Percentiles rank a stretch among this genome's conserved stretches.
Evolutionary conservation across 2,888 invertebrate genomes (phyloP).

Genomic region (Eurytoma californica): DNA sequence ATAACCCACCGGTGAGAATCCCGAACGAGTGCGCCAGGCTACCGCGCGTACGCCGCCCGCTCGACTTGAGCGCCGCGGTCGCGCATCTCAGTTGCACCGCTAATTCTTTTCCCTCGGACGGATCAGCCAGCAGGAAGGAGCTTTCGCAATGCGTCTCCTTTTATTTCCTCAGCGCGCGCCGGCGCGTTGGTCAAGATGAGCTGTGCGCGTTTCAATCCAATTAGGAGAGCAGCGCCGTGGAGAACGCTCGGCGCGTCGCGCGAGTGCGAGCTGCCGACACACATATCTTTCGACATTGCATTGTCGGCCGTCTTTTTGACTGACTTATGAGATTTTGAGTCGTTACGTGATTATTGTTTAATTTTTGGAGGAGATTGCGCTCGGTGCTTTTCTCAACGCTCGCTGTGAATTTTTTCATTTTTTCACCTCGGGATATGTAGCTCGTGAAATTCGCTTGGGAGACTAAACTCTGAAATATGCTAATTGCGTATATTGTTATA

Average conservation of each 20-base stretch:
- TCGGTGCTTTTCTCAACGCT: too few species aligned
- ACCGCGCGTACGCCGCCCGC: slow-evolving; percentile 22
- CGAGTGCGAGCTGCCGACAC: neutral
- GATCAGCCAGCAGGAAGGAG: slow-evolving; percentile 18
- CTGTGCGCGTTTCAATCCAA: slow-evolving; percentile 22
- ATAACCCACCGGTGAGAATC: neutral
- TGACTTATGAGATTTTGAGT: neutral
- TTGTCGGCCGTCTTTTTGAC: neutral
- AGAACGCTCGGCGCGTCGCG: too few species aligned
- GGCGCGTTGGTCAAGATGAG: slow-evolving; percentile 24
- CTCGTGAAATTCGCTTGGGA: too few species aligned
- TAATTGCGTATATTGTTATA: too few species aligned
- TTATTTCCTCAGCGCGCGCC: slow-evolving; percentile 26
- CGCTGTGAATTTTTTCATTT: too few species aligned
- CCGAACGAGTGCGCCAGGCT: too few species aligned
- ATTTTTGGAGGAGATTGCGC: neutral
- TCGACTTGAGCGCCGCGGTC: slow-evolving; percentile 20
- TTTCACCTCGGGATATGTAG: too few species aligned
- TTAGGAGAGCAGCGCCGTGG: neutral
- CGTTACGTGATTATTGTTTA: neutral
- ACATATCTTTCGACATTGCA: slow-evolving; percentile 5
- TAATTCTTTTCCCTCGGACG: slow-evolving; percentile 36
- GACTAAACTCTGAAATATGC: too few species aligned
- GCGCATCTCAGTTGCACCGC: slow-evolving; percentile 42
- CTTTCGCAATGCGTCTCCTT: slow-evolving; percentile 25